These are phyloP conservation scores for Zapus hudsonius DNA, from an alignment of 2,113 vertebrate genomes.

Conservation along the genomic window DNA sequence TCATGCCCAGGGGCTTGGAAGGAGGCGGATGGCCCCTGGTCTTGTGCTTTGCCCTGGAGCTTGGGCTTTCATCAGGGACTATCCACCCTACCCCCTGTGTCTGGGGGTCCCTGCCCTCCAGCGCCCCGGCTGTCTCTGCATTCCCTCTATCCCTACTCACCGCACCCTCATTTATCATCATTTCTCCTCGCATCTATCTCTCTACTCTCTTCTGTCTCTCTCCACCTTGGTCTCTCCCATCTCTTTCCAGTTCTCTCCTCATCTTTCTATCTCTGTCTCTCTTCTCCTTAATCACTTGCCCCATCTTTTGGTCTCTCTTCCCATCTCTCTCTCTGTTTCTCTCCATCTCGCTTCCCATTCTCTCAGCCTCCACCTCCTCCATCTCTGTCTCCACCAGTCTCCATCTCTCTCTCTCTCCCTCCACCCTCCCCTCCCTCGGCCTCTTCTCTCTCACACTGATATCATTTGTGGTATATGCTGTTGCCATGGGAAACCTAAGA, in stretches of 20 bases:
- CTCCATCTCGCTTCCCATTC: neutral
- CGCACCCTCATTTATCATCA: neutral
- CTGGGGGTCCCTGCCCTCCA: neutral
- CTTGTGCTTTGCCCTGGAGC: neutral
- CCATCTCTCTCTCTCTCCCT: slow-evolving; percentile 58
- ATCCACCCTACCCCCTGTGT: neutral
- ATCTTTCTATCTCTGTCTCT: neutral
- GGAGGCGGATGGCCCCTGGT: neutral
- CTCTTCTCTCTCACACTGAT: slow-evolving; percentile 76
- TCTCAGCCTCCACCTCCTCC: slow-evolving; percentile 35
- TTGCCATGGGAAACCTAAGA: slow-evolving; percentile 91
- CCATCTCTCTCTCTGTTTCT: neutral
- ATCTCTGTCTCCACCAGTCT: slow-evolving; percentile 35
- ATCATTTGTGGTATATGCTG: slow-evolving; percentile 89
- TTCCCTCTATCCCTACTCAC: neutral
- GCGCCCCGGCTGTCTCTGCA: neutral
- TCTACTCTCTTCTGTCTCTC: neutral
- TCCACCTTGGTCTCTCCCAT: neutral
- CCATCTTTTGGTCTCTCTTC: neutral
- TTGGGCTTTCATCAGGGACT: neutral
- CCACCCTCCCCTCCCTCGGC: neutral
- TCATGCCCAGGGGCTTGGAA: neutral
- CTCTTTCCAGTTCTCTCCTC: neutral
- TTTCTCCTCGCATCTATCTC: no score
- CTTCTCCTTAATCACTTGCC: neutral